Percentiles rank a stretch among this genome's conserved stretches.
These are phyloP conservation scores for Microtus ochrogaster DNA, from an alignment of 2,113 vertebrate species.

Conservation along the genomic window DNA sequence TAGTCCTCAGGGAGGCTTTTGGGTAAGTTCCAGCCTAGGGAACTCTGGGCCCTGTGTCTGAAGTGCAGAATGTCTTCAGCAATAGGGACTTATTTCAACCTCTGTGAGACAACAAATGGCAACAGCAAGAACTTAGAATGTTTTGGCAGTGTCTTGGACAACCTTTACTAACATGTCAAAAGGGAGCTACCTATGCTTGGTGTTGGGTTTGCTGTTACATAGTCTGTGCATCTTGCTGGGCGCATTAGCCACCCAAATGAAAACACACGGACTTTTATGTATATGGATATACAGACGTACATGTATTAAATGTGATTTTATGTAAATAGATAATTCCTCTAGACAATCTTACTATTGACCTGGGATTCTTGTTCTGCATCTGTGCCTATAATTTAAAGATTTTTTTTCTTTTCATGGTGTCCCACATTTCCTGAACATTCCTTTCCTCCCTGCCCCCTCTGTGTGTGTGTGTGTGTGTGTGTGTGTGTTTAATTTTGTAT, in stretches of 20 bases:
- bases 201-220: background rate
- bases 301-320: background rate
- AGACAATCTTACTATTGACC: background rate
- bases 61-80: background rate
- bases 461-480: background rate
- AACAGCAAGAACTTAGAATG: background rate
- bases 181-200: background rate
- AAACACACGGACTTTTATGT: background rate
- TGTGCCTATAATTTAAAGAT: background rate
- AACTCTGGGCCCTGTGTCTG: background rate
- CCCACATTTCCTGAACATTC: background rate
- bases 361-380: background rate
- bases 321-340: background rate
- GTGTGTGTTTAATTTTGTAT: background rate
- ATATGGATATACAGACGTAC: background rate
- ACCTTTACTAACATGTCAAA: background rate
- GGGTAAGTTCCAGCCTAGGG: background rate
- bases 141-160: background rate
- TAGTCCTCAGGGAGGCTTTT: background rate
- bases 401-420: background rate
- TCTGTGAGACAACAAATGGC: background rate
- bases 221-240: background rate
- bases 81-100: background rate
- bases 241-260: background rate
- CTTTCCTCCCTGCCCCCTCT: background rate